Evolutionary conservation across 2,888 invertebrate genomes (phyloP).

Genomic region (Rhamphomyia laevipes): DNA sequence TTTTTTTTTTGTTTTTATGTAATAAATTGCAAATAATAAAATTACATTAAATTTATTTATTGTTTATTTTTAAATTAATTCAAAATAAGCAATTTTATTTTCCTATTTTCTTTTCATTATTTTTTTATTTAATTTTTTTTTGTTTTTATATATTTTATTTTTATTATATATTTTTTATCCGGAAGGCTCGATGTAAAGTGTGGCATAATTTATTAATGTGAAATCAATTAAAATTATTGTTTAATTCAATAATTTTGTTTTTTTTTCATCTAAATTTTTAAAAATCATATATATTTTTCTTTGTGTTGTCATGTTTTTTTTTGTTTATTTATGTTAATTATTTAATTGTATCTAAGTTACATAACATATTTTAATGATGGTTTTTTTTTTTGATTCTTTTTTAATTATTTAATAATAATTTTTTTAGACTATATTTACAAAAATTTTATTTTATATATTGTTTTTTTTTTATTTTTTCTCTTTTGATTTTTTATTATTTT

Average conservation of each 20-base stretch:
- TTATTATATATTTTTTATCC: neutral
- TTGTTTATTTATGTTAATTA: neutral
- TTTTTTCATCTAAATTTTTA: neutral
- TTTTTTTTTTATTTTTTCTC: too few species aligned
- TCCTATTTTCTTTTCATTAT: constrained; percentile 11
- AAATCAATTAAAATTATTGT: neutral
- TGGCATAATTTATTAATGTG: neutral
- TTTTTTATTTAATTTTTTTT: constrained; percentile 4
- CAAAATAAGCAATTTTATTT: constrained; percentile 9
- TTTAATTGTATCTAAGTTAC: too few species aligned
- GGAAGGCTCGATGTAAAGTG: neutral
- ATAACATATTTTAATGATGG: too few species aligned
- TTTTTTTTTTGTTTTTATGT: neutral
- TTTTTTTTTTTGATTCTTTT: too few species aligned
- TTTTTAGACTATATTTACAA: too few species aligned
- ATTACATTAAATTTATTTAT: too few species aligned
- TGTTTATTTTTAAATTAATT: neutral
- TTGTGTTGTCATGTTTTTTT: neutral
- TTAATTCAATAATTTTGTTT: neutral
- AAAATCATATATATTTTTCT: too few species aligned
- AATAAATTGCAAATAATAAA: too few species aligned
- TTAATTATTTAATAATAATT: too few species aligned
- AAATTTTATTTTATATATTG: too few species aligned
- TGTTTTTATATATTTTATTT: constrained; percentile 7
- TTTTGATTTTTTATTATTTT: too few species aligned